Base-by-base conservation (phyloP, 92 coral and sea anemone species). In the Meandrina meandrites region DNA sequence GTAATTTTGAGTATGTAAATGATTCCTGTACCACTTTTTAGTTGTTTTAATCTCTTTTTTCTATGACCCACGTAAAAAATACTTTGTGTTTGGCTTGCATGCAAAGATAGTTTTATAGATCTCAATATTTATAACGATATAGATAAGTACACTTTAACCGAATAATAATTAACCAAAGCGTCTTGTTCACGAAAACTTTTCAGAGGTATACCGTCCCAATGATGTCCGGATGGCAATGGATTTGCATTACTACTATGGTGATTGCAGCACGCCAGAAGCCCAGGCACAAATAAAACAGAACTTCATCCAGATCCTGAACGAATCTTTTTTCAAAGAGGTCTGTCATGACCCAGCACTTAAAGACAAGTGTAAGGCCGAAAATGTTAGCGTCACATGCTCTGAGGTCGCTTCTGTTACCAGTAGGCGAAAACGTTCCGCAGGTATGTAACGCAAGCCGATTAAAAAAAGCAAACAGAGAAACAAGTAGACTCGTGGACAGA, bases 381-480 rank as follows among this genome's bases (percentile, higher is more conserved):
- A 87, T 79, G 93, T 91, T 10, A 81, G 48, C 19, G 94, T 92
- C 48, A 86, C 89, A 12, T 92, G 94, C 54, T 22, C 24, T 51
- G 18, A 10, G 78, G 78, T 82, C 40, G 0, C 1, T n/a, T n/a
- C n/a, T 19, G 50, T 10, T 3, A n/a, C n/a, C n/a, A n/a, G n/a
- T n/a, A 47, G 80, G 50, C 48, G 54, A 36, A 75, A 66, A 36
- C 88, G 88, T 57, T 11, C 73, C 9, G 14, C n/a, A 73, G 87
- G 87, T 84, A 60, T 10, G 45, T 6, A 40, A 40, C 45, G 45
- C 6, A 40, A 40, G 6, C 45, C 6, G 6, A 40, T 40, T 40
- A 6, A 40, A 40, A 40, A 40, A 40, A 40, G 6, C 45, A 40
- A 40, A 40, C 45, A 40, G 45, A 40, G 3, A 40, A 40, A 40